These are phyloP conservation scores for Euleptes europaea DNA, from an alignment of 2,113 vertebrate species.

Conservation along the genomic window DNA sequence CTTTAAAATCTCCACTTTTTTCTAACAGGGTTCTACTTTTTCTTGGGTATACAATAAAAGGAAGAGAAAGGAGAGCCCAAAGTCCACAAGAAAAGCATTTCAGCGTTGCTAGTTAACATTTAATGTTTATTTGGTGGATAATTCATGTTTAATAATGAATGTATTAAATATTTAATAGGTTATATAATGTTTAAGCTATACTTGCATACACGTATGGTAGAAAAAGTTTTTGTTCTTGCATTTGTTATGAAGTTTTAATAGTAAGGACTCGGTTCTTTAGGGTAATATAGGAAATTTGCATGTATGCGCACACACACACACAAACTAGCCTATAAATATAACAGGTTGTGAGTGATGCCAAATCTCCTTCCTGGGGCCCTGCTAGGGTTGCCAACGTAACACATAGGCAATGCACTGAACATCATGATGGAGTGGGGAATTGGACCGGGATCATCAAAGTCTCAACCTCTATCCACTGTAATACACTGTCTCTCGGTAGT, in stretches of 20 bases:
- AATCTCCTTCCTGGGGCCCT: too few species aligned
- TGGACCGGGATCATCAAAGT: too few species aligned
- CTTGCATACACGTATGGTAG: slow-evolving; percentile 1
- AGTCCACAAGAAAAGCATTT: slow-evolving; percentile 9
- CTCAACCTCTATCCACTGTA: too few species aligned
- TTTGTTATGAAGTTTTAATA: slow-evolving; percentile 24
- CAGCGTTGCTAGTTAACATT: slow-evolving; percentile 33
- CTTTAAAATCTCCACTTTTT: not conserved
- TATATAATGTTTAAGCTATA: slow-evolving; percentile 25
- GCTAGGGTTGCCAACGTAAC: too few species aligned
- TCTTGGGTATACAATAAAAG: not conserved
- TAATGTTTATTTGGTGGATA: slow-evolving; percentile 34
- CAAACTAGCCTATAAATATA: too few species aligned
- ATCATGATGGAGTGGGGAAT: too few species aligned
- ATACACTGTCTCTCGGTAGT: not conserved
- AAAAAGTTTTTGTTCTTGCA: slow-evolving; percentile 18
- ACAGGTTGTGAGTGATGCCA: too few species aligned
- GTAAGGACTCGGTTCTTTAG: not conserved
- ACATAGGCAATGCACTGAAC: too few species aligned
- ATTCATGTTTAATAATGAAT: slow-evolving; percentile 32
- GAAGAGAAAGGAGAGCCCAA: not conserved
- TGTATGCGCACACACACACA: not conserved
- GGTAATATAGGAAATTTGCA: not conserved
- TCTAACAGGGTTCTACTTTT: not conserved
- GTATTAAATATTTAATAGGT: slow-evolving; percentile 35